Base-by-base conservation (phyloP, 2,113 vertebrate genomes). In the Hoplias malabaricus region DNA sequence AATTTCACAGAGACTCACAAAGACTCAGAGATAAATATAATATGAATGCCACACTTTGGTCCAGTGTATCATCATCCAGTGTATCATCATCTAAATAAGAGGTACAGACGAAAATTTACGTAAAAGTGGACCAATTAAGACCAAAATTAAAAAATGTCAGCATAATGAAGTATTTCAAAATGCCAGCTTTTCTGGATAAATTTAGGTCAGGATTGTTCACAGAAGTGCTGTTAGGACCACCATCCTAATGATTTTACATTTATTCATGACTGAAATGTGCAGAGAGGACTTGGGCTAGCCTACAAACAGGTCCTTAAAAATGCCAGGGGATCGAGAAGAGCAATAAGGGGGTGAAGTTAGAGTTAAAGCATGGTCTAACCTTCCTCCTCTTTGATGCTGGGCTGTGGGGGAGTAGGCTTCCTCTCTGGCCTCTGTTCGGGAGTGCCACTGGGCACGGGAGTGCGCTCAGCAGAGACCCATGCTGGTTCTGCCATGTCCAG, bases 401-500 rank as follows among this genome's bases (percentile, higher is more conserved):
- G 91, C 82, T 94, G 73, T 67, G 81, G 89, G 0, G 93, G 95
- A 86, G 95, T 96, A 87, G 93, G 92, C 93, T 96, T 95, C 86
- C 93, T 93, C 86, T 96, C 95, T 86, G 77, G 69, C 38, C 70
- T 73, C 14, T 73, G 73, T 61, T 95, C 95, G 75, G 96, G 94
- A 6, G 88, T 87, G 78, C 95, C 93, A 76, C 92, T 94, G 84
- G 94, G 92, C 84, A 90, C 91, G 80, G 94, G 92, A 80, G 95
- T 94, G 86, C 92, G 97, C 90, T 97, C 95, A 88, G 94, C 92
- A 91, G 96, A 92, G 88, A 94, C 94, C 98, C 98, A 99, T 90
- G 95, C 92, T 91, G 96, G 92, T 90, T 99, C 97, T 12, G 93
- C 93, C 92, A 93, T 95, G 87, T 98, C 96, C 94, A 96, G 95